A percentile compares a stretch with the other conserved stretches of the same genome.
These are phyloP conservation scores for Sapayoa aenigma DNA, from an alignment of 2,113 vertebrate genomes.

Conservation along the genomic window DNA sequence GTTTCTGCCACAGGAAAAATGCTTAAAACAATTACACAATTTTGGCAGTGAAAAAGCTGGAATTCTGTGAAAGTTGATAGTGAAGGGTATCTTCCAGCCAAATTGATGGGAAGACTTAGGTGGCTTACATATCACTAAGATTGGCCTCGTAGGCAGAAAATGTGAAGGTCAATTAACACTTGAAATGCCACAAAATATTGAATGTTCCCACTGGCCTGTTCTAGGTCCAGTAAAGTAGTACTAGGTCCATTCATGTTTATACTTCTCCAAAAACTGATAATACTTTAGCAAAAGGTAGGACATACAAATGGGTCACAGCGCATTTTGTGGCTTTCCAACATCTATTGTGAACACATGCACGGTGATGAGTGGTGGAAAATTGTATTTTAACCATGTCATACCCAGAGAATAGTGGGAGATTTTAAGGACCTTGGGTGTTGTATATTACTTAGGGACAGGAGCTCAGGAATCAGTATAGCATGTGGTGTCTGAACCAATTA, in stretches of 20 bases:
- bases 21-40: neutral
- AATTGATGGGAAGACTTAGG: neutral
- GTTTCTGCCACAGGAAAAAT: neutral
- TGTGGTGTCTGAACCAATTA: neutral
- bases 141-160: neutral
- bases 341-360: neutral
- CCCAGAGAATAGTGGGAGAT: neutral
- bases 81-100: neutral
- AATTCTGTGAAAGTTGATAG: neutral
- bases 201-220: neutral
- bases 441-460: neutral
- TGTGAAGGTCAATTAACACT: neutral
- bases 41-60: neutral
- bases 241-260: neutral
- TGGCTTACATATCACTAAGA: rapidly evolving
- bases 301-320: neutral
- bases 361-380: neutral
- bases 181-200: neutral
- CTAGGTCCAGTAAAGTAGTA: neutral
- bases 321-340: neutral
- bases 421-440: neutral
- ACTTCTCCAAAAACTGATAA: neutral
- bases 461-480: neutral
- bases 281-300: neutral
- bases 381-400: neutral